Evolutionary conservation across 2,797 vertebrate species (phyloP).

Genomic region (Sebastes hopkinsi): DNA sequence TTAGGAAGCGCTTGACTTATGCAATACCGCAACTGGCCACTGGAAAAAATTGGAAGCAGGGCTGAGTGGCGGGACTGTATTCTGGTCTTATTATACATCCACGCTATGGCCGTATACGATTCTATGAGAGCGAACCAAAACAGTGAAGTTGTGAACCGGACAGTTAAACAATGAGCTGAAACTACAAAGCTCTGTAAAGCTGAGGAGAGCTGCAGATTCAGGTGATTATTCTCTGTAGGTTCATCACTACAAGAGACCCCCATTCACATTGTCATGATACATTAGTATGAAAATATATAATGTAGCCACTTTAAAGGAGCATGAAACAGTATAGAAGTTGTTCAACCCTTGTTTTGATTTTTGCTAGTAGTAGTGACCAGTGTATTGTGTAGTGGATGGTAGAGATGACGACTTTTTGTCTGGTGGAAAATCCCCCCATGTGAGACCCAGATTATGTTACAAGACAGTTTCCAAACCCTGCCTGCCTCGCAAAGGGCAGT

Average conservation of each 20-base stretch:
- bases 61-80: no score
- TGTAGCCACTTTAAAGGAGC: background rate
- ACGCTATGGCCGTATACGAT: background rate
- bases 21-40: no score
- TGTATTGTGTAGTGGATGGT: background rate
- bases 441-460: background rate
- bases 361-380: background rate
- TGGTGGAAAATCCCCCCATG: slow-evolving; percentile 8
- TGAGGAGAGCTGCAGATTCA: background rate
- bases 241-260: background rate
- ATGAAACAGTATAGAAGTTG: background rate
- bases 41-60: no score
- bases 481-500: background rate
- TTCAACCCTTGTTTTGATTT: background rate
- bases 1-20: no score
- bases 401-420: background rate
- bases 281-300: background rate
- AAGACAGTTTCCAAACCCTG: slow-evolving; percentile 2
- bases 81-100: no score
- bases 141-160: background rate
- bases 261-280: background rate
- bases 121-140: background rate
- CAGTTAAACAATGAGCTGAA: background rate
- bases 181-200: background rate
- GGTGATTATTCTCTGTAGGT: background rate